These are phyloP conservation scores for Lasioglossum albipes DNA, from an alignment of 1,140 invertebrate species.

Conservation along the genomic window DNA sequence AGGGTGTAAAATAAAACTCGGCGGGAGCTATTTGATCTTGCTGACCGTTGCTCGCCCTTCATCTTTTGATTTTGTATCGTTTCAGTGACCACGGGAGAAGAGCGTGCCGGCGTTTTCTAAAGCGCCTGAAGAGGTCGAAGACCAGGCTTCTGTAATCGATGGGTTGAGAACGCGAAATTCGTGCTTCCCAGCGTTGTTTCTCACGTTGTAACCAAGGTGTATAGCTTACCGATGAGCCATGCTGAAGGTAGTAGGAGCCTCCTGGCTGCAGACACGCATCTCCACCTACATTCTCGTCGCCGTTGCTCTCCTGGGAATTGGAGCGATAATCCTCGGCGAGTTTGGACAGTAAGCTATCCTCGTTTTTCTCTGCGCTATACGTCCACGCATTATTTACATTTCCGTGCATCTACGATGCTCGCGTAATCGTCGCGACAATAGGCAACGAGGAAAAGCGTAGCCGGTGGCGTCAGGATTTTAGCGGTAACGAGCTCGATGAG, in stretches of 20 bases:
- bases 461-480: too few relatives aligned
- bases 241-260: slow-evolving; percentile 89
- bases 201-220: slow-evolving; percentile 65
- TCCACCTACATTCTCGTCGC: slow-evolving; percentile 85
- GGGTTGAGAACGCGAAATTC: slow-evolving; percentile 76
- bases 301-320: slow-evolving; percentile 84
- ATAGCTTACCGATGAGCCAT: slow-evolving; percentile 80
- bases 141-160: slow-evolving; percentile 76
- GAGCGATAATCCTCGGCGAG: slow-evolving; percentile 84
- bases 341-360: slow-evolving; percentile 81
- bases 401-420: too few relatives aligned
- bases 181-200: slow-evolving; percentile 64
- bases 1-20: too few relatives aligned
- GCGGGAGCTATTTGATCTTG: too few relatives aligned
- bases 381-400: too few relatives aligned
- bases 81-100: slow-evolving; percentile 47
- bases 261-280: slow-evolving; percentile 87
- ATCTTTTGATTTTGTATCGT: slow-evolving; percentile 10
- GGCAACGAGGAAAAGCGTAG: too few relatives aligned
- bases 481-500: slow-evolving; percentile 9
- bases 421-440: too few relatives aligned
- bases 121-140: slow-evolving; percentile 51
- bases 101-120: slow-evolving; percentile 49
- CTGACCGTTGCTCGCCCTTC: background rate
- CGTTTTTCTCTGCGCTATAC: too few relatives aligned